Conservation (phyloP, 1,140 invertebrate genomes). For the Pachypsylla venusta region DNA sequence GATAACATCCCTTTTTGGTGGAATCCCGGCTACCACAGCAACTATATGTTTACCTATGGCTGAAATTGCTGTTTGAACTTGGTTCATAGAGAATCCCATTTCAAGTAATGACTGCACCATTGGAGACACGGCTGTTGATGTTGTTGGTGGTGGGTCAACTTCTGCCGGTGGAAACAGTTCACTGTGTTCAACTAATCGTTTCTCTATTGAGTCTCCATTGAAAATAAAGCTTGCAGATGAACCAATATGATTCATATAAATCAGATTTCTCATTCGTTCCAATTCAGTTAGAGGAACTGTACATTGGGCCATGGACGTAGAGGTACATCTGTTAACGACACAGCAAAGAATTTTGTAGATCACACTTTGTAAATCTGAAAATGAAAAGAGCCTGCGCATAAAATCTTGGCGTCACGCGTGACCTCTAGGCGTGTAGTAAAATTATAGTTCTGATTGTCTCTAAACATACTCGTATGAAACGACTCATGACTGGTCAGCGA, state of each 20-base stretch:
- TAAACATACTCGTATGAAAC: too few species aligned
- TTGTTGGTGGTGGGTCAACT: constrained; percentile 19
- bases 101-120: constrained; percentile 41
- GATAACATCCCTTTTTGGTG: neutral
- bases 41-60: constrained; percentile 35
- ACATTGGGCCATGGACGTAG: constrained; percentile 31
- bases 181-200: neutral
- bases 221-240: constrained; percentile 4
- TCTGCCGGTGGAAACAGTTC: neutral
- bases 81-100: constrained; percentile 45
- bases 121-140: constrained; percentile 22
- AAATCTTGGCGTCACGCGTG: too few species aligned
- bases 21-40: neutral
- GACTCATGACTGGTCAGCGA: too few species aligned
- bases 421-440: too few species aligned
- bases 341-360: constrained; percentile 19
- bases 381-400: too few species aligned
- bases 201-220: neutral
- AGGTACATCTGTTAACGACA: constrained; percentile 35
- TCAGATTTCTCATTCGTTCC: constrained; percentile 38
- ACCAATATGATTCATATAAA: constrained; percentile 34
- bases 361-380: too few species aligned
- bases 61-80: constrained; percentile 41
- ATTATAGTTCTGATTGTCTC: too few species aligned
- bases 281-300: constrained; percentile 35